phyloP scores from a whole-genome alignment of 2,113 vertebrate genomes.

The Heloderma charlesbogerti region DNA sequence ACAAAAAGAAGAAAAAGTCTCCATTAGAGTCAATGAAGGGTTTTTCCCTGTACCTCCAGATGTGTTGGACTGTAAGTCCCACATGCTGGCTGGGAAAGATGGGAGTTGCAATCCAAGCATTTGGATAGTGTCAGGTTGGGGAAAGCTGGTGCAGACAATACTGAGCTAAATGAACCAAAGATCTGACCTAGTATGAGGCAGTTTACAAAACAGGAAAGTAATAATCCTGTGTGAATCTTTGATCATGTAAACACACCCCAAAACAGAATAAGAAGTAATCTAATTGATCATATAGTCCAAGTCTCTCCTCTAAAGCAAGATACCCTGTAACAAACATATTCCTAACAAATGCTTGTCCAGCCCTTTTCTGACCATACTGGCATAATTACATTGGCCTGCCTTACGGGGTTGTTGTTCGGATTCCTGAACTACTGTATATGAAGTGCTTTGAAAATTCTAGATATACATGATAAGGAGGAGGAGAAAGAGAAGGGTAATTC shows the following conservation, averaged over 20 bases:
- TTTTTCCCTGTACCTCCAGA: no score
- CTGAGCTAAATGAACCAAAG: background rate
- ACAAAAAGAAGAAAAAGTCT: no score
- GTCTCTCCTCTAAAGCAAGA: background rate
- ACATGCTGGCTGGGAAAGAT: no score
- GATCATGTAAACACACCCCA: background rate
- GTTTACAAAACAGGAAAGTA: background rate
- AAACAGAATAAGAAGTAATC: background rate
- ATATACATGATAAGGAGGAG: background rate
- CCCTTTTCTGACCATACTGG: background rate
- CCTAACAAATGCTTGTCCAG: background rate
- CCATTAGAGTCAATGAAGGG: no score
- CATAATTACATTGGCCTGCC: background rate
- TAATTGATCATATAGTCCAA: background rate
- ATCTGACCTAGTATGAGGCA: background rate
- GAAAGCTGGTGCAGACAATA: no score
- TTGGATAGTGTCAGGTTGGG: no score
- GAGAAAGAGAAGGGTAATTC: background rate
- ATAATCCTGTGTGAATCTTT: background rate
- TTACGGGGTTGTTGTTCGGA: background rate
- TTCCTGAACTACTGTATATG: background rate
- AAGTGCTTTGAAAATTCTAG: background rate
- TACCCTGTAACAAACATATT: background rate
- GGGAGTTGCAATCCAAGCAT: no score
- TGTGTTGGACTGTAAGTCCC: no score